Evolutionary conservation across 1,140 invertebrate genomes (phyloP).

Genomic region (Tetramorium simillimum): DNA sequence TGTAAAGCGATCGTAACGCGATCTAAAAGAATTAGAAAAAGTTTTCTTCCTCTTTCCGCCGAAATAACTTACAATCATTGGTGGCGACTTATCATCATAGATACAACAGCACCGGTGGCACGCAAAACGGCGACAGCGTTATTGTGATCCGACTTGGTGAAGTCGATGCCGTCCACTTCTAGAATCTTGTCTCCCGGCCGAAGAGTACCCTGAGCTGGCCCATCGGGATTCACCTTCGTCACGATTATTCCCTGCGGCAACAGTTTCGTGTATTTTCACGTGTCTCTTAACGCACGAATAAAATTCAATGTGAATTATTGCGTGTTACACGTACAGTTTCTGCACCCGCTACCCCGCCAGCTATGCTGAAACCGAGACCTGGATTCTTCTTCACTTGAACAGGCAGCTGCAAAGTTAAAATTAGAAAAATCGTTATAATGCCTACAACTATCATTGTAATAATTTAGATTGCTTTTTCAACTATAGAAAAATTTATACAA

Average conservation of each 20-base stretch:
- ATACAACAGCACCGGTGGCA: conserved; percentile 84
- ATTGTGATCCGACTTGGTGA: conserved; percentile 86
- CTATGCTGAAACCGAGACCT: conserved; percentile 84
- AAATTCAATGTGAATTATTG: background rate
- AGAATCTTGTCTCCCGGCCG: conserved; percentile 87
- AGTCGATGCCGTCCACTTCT: conserved; percentile 88
- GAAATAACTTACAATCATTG: conserved; percentile 74
- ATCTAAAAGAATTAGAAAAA: conserved; percentile 50
- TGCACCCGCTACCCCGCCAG: conserved; percentile 81
- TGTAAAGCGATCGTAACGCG: conserved; percentile 40
- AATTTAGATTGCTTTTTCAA: background rate
- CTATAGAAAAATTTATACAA: background rate
- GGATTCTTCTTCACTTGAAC: conserved; percentile 84
- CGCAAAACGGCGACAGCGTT: conserved; percentile 85
- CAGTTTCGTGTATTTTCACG: background rate
- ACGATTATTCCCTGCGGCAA: conserved; percentile 87
- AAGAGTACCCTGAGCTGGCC: conserved; percentile 85
- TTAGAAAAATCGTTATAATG: conserved; percentile 19
- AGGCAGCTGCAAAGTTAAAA: conserved; percentile 80
- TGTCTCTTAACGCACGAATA: background rate
- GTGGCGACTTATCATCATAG: conserved; percentile 86
- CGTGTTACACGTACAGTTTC: conserved; percentile 78
- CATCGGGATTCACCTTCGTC: conserved; percentile 85
- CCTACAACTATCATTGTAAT: background rate
- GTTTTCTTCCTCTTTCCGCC: conserved; percentile 31